Evolutionary conservation across 1,140 invertebrate genomes (phyloP).

Genomic region (Adoxophyes honmai): DNA sequence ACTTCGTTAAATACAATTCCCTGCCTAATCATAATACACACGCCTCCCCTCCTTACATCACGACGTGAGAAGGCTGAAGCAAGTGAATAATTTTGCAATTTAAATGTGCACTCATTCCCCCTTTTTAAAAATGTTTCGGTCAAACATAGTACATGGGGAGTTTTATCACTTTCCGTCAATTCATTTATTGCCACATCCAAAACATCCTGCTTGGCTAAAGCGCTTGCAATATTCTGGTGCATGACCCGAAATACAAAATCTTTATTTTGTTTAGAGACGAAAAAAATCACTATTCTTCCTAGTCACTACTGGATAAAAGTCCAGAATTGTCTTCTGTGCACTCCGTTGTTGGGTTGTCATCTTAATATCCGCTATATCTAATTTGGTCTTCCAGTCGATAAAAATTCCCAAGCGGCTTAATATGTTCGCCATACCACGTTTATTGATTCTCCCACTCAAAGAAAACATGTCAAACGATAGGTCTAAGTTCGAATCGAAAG

Average conservation of each 20-base stretch:
- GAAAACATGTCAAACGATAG: neutral
- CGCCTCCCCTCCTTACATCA: neutral
- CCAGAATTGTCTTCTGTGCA: neutral
- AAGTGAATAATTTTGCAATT: neutral
- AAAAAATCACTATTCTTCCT: neutral
- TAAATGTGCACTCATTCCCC: neutral
- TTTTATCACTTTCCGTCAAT: neutral
- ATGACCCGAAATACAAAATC: neutral
- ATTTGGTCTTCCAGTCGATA: neutral
- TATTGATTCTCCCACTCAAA: neutral
- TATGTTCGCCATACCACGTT: neutral
- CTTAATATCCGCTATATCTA: neutral
- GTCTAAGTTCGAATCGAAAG: neutral
- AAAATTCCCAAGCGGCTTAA: neutral
- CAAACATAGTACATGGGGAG: constrained; percentile 5
- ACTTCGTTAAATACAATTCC: neutral
- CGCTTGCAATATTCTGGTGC: constrained; percentile 1
- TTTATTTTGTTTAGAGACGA: neutral
- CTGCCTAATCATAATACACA: neutral
- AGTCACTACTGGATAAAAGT: neutral
- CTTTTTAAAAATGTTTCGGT: constrained; percentile 1
- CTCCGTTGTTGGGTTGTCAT: neutral
- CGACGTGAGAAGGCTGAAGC: neutral
- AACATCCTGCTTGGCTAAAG: constrained; percentile 1
- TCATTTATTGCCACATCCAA: constrained; percentile 3